phyloP scores from a whole-genome alignment of 2,888 invertebrate species.

The Heliconius aoede region DNA sequence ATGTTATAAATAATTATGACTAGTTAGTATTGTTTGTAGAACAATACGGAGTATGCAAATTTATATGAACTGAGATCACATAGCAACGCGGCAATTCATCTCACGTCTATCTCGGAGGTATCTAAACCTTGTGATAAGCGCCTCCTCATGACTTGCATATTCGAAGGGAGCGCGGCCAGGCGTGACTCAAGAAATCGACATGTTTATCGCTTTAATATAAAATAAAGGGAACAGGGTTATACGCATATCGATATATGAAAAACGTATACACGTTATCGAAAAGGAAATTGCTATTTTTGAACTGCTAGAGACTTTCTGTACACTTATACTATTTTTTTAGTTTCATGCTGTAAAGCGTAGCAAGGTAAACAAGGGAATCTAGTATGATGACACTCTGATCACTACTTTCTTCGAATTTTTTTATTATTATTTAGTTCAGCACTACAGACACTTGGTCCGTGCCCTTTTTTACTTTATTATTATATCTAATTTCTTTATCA shows the following conservation, averaged over 20 bases:
- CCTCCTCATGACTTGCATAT: slow-evolving; percentile 83
- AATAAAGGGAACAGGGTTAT: slow-evolving; percentile 75
- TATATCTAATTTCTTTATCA: too few relatives aligned
- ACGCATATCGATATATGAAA: slow-evolving; percentile 74
- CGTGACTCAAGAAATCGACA: slow-evolving; percentile 80
- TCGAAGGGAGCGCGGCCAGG: slow-evolving; percentile 76
- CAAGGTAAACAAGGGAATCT: too few relatives aligned
- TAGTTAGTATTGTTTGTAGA: slow-evolving; percentile 47
- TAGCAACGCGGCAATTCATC: slow-evolving; percentile 79
- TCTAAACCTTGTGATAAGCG: slow-evolving; percentile 78
- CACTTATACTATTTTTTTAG: neutral
- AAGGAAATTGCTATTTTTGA: slow-evolving; percentile 73
- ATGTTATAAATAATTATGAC: slow-evolving; percentile 23
- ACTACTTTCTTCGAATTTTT: too few relatives aligned
- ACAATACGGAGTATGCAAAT: slow-evolving; percentile 49
- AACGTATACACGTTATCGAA: slow-evolving; percentile 67
- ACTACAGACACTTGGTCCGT: too few relatives aligned
- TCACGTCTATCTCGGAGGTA: slow-evolving; percentile 68
- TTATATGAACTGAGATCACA: slow-evolving; percentile 58
- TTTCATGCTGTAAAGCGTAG: too few relatives aligned
- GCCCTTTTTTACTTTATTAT: too few relatives aligned
- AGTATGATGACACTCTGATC: too few relatives aligned
- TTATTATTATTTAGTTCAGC: too few relatives aligned
- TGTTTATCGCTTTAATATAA: slow-evolving; percentile 84
- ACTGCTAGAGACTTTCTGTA: neutral